Evolutionary conservation across 1,140 invertebrate species (phyloP).

Genomic region (Trachelipus rathkii): DNA sequence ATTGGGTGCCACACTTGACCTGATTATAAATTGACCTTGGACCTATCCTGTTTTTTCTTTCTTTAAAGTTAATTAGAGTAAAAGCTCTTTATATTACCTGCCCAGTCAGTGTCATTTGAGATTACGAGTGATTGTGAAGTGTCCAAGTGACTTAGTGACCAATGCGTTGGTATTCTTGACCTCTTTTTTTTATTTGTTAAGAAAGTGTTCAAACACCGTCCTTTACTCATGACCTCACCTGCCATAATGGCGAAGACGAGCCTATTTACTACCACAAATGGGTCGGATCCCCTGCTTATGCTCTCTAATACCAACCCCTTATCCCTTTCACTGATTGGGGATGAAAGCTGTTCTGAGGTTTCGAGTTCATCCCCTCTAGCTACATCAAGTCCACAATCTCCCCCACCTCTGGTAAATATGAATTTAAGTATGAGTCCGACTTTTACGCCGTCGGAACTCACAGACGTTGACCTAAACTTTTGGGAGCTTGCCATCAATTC

Average conservation of each 20-base stretch:
- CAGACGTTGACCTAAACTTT: background rate
- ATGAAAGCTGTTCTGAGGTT: background rate
- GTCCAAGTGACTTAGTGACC: background rate
- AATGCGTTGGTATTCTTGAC: background rate
- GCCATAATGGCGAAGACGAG: background rate
- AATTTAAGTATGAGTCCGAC: background rate
- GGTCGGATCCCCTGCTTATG: background rate
- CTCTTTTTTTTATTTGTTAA: no score
- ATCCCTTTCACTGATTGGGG: background rate
- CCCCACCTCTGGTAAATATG: background rate
- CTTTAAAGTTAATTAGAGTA: background rate
- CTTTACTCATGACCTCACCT: background rate
- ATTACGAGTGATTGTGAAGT: background rate
- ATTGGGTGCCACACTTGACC: constrained; percentile 8
- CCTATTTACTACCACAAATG: background rate
- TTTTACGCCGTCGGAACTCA: background rate
- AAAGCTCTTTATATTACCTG: background rate
- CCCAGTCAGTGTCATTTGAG: background rate
- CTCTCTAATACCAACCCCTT: background rate
- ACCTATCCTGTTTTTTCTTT: background rate
- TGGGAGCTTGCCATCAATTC: background rate
- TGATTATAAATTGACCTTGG: background rate
- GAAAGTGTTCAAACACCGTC: background rate
- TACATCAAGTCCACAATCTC: background rate
- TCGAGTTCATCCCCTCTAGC: background rate